A percentile compares a stretch with the other conserved stretches of the same genome.
Evolutionary conservation across 64 coral and sea anemone genomes (phyloP).

Genomic region (Pocillopora verrucosa): DNA sequence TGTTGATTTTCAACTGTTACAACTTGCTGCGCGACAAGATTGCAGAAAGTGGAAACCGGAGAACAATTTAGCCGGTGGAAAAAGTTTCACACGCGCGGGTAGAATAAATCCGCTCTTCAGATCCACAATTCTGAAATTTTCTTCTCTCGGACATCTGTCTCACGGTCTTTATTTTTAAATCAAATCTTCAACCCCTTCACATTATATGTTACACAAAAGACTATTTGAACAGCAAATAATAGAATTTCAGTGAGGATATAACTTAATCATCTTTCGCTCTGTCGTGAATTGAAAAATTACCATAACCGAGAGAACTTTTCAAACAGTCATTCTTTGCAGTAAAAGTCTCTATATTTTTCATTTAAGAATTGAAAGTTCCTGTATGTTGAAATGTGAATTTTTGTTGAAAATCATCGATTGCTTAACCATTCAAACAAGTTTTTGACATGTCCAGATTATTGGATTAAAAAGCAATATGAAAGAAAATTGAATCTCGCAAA

Average conservation of each 20-base stretch:
- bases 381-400: neutral
- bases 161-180: conserved; percentile 19
- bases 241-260: conserved; percentile 9
- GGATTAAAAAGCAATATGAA: conserved; percentile 42
- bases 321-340: neutral
- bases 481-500: conserved; percentile 41
- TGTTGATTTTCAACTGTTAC: neutral
- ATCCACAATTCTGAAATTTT: conserved; percentile 18
- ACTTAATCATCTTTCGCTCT: neutral
- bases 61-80: neutral
- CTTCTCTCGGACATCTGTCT: neutral
- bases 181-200: conserved; percentile 9
- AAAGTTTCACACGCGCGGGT: too few relatives aligned
- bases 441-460: conserved; percentile 26
- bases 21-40: neutral
- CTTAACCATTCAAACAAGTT: conserved; percentile 19
- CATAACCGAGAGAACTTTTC: neutral
- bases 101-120: conserved; percentile 3
- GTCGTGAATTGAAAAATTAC: neutral
- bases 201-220: conserved; percentile 42
- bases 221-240: conserved; percentile 44
- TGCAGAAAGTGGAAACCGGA: neutral
- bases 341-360: neutral
- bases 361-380: neutral
- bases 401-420: neutral